Evolutionary conservation across 2,113 vertebrate species (phyloP).

Genomic region (Falcunculus frontatus): DNA sequence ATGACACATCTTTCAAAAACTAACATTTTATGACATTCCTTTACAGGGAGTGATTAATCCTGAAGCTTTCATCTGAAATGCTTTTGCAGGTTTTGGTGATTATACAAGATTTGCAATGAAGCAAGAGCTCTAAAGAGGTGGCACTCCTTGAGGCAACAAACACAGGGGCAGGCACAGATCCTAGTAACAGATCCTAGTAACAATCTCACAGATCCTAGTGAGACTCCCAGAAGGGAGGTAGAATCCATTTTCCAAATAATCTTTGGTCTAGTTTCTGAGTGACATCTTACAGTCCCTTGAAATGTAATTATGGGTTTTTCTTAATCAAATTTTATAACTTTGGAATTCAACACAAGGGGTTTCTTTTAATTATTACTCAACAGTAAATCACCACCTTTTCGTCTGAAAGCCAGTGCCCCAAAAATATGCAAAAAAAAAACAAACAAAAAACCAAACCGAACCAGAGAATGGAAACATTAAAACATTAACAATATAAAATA

Average conservation of each 20-base stretch:
- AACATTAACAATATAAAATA: neutral
- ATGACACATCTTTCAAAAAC: neutral
- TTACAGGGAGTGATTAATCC: neutral
- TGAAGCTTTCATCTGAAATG: neutral
- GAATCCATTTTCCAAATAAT: neutral
- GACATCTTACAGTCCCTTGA: neutral
- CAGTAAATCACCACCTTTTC: neutral
- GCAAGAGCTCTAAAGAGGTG: neutral
- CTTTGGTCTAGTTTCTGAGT: neutral
- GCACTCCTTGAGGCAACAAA: neutral
- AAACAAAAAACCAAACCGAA: too few relatives aligned
- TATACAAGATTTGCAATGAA: neutral
- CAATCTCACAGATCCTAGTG: too few relatives aligned
- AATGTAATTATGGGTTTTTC: rapidly evolving
- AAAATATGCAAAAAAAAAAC: neutral
- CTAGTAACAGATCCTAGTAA: neutral
- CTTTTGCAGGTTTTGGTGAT: neutral
- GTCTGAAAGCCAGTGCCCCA: neutral
- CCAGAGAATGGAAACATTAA: neutral
- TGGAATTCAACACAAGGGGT: neutral
- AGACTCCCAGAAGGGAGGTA: neutral
- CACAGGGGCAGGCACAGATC: neutral
- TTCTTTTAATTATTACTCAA: neutral
- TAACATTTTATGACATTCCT: neutral
- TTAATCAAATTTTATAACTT: neutral